Base-by-base conservation (phyloP, 2,113 vertebrate species). In the Oreotrochilus melanogaster region DNA sequence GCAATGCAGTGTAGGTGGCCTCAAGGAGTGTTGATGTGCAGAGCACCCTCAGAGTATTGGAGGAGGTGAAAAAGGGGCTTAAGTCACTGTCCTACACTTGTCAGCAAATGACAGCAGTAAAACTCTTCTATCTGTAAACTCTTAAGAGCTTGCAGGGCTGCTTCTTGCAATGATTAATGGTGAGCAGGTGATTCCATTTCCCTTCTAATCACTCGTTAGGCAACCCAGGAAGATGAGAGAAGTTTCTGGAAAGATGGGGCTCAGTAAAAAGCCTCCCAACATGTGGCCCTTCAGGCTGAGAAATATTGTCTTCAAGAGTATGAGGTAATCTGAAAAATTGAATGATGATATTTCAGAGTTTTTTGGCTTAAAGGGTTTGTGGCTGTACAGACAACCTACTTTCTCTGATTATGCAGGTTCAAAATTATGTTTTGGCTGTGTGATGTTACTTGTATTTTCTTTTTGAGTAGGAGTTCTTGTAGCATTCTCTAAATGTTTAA, bases 1-100 rank as follows among this genome's bases (percentile, higher is more conserved):
- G 58, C 5, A 6, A 30, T 35, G 6, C 1, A 53, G 42, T 6
- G 10, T 2, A 57, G 24, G 39, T 51, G 6, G 73, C 58, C 47
- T 60, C 2, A 1, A 74, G 30, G 12, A 61, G 13, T 2, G 27
- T 7, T 53, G 30, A 5, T 56, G 7, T 3, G 61, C 47, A 30
- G 18, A 28, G 47, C 45, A 57, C 4, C 13, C 33, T 66, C 31
- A 57, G 58, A 57, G 30, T 1, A 27, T 0, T 22, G 17, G 10
- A 37, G 24, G 28, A 47, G 28, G 30, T 53, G 28, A 67, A 62
- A 56, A 15, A 10, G 37, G 24, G n/a, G 11, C 9, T 51, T 3
- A 66, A 67, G 30, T 24, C 54, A 33, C 18, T 84, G 33, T 57
- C 48, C 53, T 25, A 2, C 18, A 3, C 31, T 64, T 1, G 17